Base-by-base conservation (phyloP, 2,797 vertebrate species). In the Xiphophorus birchmanni region DNA sequence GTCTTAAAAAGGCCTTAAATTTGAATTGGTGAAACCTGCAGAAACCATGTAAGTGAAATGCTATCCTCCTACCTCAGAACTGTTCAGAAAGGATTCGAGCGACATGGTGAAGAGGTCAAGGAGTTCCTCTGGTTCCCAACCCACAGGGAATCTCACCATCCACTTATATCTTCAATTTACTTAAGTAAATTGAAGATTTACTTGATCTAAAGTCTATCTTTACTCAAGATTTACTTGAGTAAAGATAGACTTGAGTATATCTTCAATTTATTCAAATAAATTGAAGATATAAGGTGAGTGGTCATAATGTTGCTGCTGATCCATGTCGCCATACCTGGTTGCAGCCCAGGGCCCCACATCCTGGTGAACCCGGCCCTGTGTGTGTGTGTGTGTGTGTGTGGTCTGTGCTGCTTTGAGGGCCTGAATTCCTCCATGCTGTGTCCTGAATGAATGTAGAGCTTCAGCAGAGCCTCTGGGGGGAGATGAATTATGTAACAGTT, bases 401-500 rank as follows among this genome's bases (percentile, higher is more conserved):
- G 23, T 69, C 21, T 10, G 37, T 69, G 37, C 32, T 54, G 29
- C 10, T 72, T 44, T 75, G 23, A 26, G 73, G 40, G 9, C 21
- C 48, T 50, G 63, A 56, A 78, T 79, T 63, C 71, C 5, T 45
- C 37, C 58, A 58, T 13, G 56, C 35, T 54, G 45, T 45, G 1
- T n/a, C 63, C 10, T 65, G 56, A 69, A 45, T 80, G 67, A 81
- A 69, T 69, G 54, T 48, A 29, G 56, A 40, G 37, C 56, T 78
- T 73, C 12, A 37, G 32, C 26, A 48, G 81, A 60, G 71, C 47
- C 32, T 83, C 69, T 1, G 0, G 29, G 60, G 82, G 84, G 77
- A 78, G 74, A 80, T 9, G 75, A 83, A 58, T 80, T 78, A 77
- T 74, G 60, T 79, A 72, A 83, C 75, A 50, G 9, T 75, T 83